These are phyloP conservation scores for Heliothis virescens DNA, from an alignment of 1,140 invertebrate genomes.

Conservation along the genomic window DNA sequence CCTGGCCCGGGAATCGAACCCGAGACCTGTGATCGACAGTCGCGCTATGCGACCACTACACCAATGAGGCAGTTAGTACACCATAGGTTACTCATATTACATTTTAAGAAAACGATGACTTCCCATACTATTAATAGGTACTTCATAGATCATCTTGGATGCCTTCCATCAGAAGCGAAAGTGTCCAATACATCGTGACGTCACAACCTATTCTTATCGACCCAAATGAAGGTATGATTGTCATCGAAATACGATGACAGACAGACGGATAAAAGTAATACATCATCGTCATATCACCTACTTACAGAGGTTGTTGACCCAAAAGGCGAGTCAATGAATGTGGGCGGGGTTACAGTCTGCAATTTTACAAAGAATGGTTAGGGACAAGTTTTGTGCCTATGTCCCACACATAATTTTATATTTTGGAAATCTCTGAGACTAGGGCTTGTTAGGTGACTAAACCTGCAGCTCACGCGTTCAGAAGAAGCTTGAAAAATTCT, in stretches of 20 bases:
- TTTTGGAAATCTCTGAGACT: no score
- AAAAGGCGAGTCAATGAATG: constrained; percentile 11
- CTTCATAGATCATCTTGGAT: constrained; percentile 2
- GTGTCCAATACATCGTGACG: constrained; percentile 18
- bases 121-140: background rate
- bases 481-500: no score
- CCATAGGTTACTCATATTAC: background rate
- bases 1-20: no score
- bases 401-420: background rate
- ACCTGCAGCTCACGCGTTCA: no score
- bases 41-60: no score
- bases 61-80: no score
- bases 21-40: no score
- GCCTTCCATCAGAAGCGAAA: constrained; percentile 18
- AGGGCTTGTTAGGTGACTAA: no score
- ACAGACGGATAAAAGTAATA: background rate
- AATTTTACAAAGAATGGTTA: background rate
- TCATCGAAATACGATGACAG: constrained; percentile 1
- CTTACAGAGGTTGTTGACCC: constrained; percentile 1
- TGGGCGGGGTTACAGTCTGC: constrained; percentile 3
- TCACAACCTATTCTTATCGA: background rate
- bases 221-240: constrained; percentile 9
- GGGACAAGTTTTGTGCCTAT: background rate
- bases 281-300: constrained; percentile 16
- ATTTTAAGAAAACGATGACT: background rate